These are phyloP conservation scores for Stomatorhinus walkeri DNA, from an alignment of 2,797 vertebrate genomes.

Conservation along the genomic window DNA sequence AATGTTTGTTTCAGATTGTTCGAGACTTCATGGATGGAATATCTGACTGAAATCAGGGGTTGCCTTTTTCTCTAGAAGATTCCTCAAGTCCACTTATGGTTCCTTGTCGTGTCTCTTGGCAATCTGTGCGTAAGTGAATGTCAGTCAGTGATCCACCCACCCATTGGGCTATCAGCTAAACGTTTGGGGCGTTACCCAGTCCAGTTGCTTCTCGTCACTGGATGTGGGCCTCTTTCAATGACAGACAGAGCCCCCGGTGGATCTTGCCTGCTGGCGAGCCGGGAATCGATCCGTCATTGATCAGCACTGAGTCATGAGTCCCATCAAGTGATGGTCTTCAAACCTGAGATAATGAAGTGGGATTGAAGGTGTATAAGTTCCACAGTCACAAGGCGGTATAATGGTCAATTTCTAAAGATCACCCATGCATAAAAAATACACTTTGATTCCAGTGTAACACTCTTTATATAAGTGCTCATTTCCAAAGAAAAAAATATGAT, in stretches of 20 bases:
- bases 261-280: slow-evolving; percentile 38
- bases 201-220: slow-evolving; percentile 28
- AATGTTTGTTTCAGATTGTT: not conserved
- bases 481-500: not conserved
- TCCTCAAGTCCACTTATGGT: not conserved
- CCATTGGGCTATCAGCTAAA: not conserved
- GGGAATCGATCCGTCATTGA: slow-evolving; percentile 50
- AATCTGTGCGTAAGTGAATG: not conserved
- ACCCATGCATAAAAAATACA: slow-evolving; percentile 1
- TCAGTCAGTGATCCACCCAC: slow-evolving; percentile 1
- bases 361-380: slow-evolving; percentile 16
- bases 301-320: slow-evolving; percentile 51
- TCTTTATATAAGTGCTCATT: not conserved
- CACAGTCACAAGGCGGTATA: not conserved
- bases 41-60: not conserved
- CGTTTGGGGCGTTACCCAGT: slow-evolving; percentile 26
- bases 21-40: not conserved
- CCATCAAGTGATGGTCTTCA: slow-evolving; percentile 42
- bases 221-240: slow-evolving; percentile 15
- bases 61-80: not conserved
- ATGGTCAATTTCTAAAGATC: not conserved
- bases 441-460: not conserved
- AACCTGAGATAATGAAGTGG: slow-evolving; percentile 46
- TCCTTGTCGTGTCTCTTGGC: not conserved
- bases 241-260: not conserved